Percentiles rank a stretch among this genome's conserved stretches.
phyloP scores from a whole-genome alignment of 2,797 vertebrate genomes.

The Harpagifer antarcticus region DNA sequence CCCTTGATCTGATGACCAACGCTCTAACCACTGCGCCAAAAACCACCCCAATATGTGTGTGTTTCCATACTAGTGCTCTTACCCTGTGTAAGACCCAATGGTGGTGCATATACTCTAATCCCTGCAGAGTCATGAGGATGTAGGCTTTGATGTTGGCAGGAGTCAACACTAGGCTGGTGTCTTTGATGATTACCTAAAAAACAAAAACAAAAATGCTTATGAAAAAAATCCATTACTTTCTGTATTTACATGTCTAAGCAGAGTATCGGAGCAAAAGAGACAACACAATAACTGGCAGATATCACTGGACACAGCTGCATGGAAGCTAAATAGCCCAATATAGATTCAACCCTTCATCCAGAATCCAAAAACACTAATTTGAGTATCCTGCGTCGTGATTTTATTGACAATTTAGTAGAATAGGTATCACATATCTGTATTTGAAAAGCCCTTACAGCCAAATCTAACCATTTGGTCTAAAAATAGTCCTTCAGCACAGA shows the following conservation, averaged over 20 bases:
- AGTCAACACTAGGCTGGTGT: conserved; percentile 95
- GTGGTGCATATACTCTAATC: conserved; percentile 95
- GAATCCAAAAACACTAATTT: conserved; percentile 15
- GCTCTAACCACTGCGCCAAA: too few species aligned
- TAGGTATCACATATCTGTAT: conserved; percentile 22
- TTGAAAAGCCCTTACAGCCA: conserved; percentile 8
- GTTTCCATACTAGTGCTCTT: conserved; percentile 52
- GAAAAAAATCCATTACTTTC: conserved; percentile 10
- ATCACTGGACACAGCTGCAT: conserved; percentile 5
- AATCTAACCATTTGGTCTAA: conserved; percentile 25
- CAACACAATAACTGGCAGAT: neutral
- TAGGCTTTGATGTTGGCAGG: conserved; percentile 98
- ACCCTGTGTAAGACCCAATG: conserved; percentile 98
- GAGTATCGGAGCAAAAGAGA: conserved; percentile 15
- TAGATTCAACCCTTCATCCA: conserved; percentile 10
- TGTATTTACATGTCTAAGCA: conserved; percentile 5
- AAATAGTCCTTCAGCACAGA: conserved; percentile 28
- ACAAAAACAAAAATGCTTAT: conserved; percentile 21
- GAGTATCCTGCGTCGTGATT: neutral
- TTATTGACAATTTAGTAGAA: conserved; percentile 4
- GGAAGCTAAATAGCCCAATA: conserved; percentile 9
- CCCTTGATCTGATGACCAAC: too few species aligned
- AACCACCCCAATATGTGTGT: too few species aligned
- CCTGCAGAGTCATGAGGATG: conserved; percentile 97
- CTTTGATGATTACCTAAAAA: conserved; percentile 96